phyloP scores from a whole-genome alignment of 1,140 invertebrate species.

The Formica exsecta region DNA sequence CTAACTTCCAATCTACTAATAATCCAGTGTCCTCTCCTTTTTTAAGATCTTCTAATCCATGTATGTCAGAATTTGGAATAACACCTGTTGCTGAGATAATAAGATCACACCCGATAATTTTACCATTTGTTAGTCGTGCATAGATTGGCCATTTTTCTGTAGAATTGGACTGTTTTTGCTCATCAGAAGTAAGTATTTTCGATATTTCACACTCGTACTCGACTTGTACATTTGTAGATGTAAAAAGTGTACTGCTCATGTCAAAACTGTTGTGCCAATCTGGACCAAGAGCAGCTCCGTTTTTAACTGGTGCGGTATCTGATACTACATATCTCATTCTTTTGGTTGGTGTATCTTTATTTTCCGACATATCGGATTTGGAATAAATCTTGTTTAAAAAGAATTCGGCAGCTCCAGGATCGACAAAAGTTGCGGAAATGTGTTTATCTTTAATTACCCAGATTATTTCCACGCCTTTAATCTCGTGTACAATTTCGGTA shows the following conservation, averaged over 20 bases:
- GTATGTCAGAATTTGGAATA: slow-evolving; percentile 89
- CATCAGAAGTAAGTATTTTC: slow-evolving; percentile 82
- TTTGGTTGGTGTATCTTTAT: slow-evolving; percentile 85
- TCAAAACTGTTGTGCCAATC: slow-evolving; percentile 95
- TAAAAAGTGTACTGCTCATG: slow-evolving; percentile 87
- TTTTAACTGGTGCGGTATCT: slow-evolving; percentile 83
- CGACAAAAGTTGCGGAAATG: slow-evolving; percentile 97
- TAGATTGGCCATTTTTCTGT: slow-evolving; percentile 90
- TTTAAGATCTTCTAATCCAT: slow-evolving; percentile 87
- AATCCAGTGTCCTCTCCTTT: slow-evolving; percentile 92
- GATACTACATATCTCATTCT: slow-evolving; percentile 90
- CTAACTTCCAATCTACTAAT: slow-evolving; percentile 94
- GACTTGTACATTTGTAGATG: slow-evolving; percentile 85
- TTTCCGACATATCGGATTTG: slow-evolving; percentile 71
- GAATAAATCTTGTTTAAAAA: slow-evolving; percentile 88
- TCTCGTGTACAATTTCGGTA: slow-evolving; percentile 97
- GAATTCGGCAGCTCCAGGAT: slow-evolving; percentile 98
- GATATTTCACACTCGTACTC: slow-evolving; percentile 92
- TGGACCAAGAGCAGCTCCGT: slow-evolving; percentile 96
- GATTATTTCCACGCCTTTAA: slow-evolving; percentile 93
- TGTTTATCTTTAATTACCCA: slow-evolving; percentile 98
- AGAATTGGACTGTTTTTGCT: slow-evolving; percentile 60
- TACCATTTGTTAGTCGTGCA: slow-evolving; percentile 92
- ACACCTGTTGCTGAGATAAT: slow-evolving; percentile 98
- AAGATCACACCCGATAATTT: slow-evolving; percentile 94